phyloP scores from a whole-genome alignment of 2,888 invertebrate genomes.

The Dendrolimus houi region DNA sequence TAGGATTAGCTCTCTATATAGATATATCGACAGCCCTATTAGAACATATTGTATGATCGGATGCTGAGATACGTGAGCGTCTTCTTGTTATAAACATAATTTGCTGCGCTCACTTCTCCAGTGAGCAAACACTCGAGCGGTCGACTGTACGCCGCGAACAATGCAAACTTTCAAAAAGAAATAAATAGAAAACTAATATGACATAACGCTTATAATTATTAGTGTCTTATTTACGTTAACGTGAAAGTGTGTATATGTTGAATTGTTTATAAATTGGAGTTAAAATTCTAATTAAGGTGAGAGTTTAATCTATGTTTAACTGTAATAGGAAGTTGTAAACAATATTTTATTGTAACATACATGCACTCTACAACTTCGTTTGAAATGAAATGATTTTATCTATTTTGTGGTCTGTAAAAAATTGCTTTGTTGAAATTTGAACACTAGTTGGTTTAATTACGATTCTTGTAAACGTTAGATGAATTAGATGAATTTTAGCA shows the following conservation, averaged over 20 bases:
- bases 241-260: not conserved
- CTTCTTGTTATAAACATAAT: not conserved
- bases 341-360: too few relatives aligned
- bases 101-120: not conserved
- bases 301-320: not conserved
- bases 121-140: not conserved
- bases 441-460: too few relatives aligned
- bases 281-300: not conserved
- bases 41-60: not conserved
- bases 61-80: not conserved
- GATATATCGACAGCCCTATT: not conserved
- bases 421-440: too few relatives aligned
- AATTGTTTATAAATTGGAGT: not conserved
- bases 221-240: not conserved
- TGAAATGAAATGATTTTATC: too few relatives aligned
- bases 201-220: not conserved
- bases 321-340: too few relatives aligned
- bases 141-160: not conserved
- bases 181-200: not conserved
- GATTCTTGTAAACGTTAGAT: too few relatives aligned
- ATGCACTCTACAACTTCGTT: too few relatives aligned
- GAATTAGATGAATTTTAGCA: too few relatives aligned
- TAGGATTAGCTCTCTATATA: not conserved
- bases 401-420: too few relatives aligned
- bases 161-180: not conserved